phyloP scores from a whole-genome alignment of 2,888 invertebrate genomes.

The Ecliptopera silaceata region DNA sequence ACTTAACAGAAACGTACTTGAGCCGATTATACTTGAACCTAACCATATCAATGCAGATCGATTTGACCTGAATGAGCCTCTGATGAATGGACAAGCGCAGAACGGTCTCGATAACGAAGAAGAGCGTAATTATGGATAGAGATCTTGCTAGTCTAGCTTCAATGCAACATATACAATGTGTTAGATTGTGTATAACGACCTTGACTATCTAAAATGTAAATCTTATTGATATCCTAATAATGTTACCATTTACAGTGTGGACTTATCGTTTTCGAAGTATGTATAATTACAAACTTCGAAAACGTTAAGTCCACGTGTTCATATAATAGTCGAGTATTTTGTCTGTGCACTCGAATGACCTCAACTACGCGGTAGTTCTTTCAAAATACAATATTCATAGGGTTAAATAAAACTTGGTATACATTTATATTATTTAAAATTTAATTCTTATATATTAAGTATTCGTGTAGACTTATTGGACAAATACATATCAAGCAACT shows the following conservation, averaged over 20 bases:
- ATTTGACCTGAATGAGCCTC: conserved; percentile 6
- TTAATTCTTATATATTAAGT: conserved; percentile 42
- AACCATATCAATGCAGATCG: conserved; percentile 9
- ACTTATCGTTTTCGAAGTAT: too few relatives aligned
- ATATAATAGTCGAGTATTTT: too few relatives aligned
- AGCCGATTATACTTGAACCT: conserved; percentile 5
- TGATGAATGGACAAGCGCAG: conserved; percentile 1
- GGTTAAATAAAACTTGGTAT: conserved; percentile 42
- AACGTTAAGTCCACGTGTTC: too few relatives aligned
- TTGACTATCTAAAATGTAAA: too few relatives aligned
- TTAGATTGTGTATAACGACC: too few relatives aligned
- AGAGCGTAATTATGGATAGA: conserved; percentile 11
- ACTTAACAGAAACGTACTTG: neutral
- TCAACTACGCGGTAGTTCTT: neutral
- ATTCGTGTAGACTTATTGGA: conserved; percentile 46
- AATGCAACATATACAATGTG: conserved; percentile 2
- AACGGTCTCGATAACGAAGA: conserved; percentile 7
- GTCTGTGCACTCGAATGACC: too few relatives aligned
- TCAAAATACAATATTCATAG: neutral
- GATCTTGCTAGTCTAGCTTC: conserved; percentile 10
- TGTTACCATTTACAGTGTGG: too few relatives aligned
- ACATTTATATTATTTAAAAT: conserved; percentile 41
- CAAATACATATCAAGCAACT: conserved; percentile 42
- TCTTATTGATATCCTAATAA: too few relatives aligned
- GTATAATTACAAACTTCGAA: too few relatives aligned